Evolutionary conservation across 1,140 invertebrate genomes (phyloP).

Genomic region (Trissolcus basalis): DNA sequence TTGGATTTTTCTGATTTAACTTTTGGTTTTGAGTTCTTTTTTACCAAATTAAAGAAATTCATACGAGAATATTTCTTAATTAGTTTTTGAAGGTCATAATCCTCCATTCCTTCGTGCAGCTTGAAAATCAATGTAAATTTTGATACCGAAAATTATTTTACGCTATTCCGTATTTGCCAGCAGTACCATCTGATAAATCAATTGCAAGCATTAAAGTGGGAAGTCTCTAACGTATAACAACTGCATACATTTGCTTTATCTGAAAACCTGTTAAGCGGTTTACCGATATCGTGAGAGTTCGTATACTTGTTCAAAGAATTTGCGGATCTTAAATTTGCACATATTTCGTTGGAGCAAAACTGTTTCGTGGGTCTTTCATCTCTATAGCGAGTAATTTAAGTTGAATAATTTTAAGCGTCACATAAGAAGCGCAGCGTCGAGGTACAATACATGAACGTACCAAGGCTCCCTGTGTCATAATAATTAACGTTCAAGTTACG

Average conservation of each 20-base stretch:
- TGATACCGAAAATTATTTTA: no score
- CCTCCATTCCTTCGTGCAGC: no score
- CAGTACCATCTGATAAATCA: no score
- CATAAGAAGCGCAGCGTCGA: conserved; percentile 48
- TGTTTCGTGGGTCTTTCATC: conserved; percentile 39
- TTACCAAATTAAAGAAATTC: no score
- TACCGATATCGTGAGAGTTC: conserved; percentile 9
- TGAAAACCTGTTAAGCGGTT: conserved; percentile 13
- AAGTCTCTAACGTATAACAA: background rate
- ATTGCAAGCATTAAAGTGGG: no score
- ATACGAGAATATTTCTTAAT: no score
- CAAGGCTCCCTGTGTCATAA: conserved; percentile 22
- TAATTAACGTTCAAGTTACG: conserved; percentile 57
- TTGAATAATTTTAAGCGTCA: conserved; percentile 42
- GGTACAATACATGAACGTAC: conserved; percentile 24
- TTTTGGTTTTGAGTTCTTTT: no score
- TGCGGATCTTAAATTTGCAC: conserved; percentile 30
- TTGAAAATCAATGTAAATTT: no score
- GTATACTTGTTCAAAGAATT: conserved; percentile 14
- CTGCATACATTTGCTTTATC: conserved; percentile 1
- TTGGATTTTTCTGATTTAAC: no score
- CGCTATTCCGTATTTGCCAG: no score
- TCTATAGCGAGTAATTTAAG: conserved; percentile 45
- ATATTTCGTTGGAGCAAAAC: conserved; percentile 16
- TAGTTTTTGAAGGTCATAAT: no score